These are phyloP conservation scores for Hydropsyche tenuis DNA, from an alignment of 1,140 invertebrate species.

Conservation along the genomic window DNA sequence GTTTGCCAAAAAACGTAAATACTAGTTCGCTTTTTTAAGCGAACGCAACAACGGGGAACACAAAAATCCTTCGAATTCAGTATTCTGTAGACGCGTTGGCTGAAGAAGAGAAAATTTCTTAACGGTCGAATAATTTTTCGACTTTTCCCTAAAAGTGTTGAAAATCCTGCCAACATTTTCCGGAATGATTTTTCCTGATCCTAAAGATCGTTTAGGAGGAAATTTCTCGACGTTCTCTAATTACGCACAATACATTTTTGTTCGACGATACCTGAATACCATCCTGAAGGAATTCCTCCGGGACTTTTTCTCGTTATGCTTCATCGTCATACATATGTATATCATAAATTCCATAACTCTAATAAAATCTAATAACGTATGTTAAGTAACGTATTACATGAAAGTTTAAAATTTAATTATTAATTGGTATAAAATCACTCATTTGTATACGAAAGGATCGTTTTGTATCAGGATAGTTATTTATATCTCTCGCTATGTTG, in stretches of 20 bases:
- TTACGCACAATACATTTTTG: slow-evolving; percentile 18
- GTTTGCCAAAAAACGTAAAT: too few species aligned
- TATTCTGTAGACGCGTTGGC: background rate
- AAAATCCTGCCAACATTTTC: background rate
- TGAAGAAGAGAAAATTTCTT: background rate
- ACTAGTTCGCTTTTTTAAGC: too few species aligned
- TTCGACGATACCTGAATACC: background rate
- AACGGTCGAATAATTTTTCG: background rate
- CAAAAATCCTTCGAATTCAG: background rate
- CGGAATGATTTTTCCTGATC: background rate
- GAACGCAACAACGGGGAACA: too few species aligned
- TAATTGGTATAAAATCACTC: too few species aligned
- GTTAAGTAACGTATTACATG: too few species aligned
- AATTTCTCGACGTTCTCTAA: slow-evolving; percentile 2
- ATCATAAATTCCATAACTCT: background rate
- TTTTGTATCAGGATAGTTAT: too few species aligned
- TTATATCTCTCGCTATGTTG: too few species aligned
- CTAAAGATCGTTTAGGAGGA: background rate
- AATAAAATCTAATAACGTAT: too few species aligned
- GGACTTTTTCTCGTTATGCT: background rate
- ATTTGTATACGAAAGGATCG: too few species aligned
- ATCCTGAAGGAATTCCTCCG: background rate
- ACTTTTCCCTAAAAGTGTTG: background rate
- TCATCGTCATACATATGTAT: background rate
- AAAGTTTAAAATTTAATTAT: too few species aligned